Base-by-base conservation (phyloP, 2,113 vertebrate genomes). In the Dromas ardeola region DNA sequence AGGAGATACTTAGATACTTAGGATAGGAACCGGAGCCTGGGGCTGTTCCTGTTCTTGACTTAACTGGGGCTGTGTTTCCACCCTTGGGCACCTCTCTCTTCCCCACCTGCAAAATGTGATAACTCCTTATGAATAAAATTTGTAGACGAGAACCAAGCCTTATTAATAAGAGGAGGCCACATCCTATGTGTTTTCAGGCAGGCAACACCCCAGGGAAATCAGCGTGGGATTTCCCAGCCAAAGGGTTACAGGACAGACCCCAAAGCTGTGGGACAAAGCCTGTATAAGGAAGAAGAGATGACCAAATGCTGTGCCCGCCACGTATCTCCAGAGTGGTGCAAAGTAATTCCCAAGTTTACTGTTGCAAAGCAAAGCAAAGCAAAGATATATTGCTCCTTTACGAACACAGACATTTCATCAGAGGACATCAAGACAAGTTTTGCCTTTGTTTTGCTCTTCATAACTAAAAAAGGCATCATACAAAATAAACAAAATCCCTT, bases 361-460 rank as follows among this genome's bases (percentile, higher is more conserved):
- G 66, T 25, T 66, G 53, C 69, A 84, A 84, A 58, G 83, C 42
- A 71, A 84, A 58, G 83, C 42, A 71, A 91, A 95, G 66, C 40
- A 45, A 66, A 84, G 82, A 88, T 43, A 82, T 38, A 84, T 45
- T 95, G 76, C 79, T 95, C 15, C n/a, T 91, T 76, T 93, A 93
- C 52, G 73, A 76, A 87, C 38, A 81, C 23, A 92, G 95, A 90
- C 53, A 42, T 79, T 85, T 96, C 85, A 92, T 88, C 82, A 89
- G 27, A 83, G 15, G 42, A 69, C 52, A 88, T 87, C 82, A 87
- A 92, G 56, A 59, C 25, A 65, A 66, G 50, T 90, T 94, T 88
- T 95, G 45, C 87, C 63, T 96, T 86, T 91, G 69, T 82, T 92
- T 82, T 61, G 59, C 30, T 47, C 30, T 90, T 85, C 56, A 15